Evolutionary conservation across 35 echinoderm and acorn worm genomes (phyloP), one percentile per base, ranked within the genome.

Genomic region (Heliocidaris erythrogramma): DNA sequence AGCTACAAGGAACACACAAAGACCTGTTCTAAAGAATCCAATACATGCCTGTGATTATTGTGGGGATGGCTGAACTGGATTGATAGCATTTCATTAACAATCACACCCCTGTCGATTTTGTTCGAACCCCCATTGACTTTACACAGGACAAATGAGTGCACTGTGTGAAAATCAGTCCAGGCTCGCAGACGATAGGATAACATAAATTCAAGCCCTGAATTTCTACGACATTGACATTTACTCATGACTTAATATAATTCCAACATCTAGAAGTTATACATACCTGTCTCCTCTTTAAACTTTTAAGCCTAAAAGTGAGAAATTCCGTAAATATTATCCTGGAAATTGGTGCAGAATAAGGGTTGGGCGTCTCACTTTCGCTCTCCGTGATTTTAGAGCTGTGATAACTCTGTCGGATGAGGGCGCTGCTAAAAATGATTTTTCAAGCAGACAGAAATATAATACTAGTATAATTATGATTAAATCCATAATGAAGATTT

Each of bases 321-420:
- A 78, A 78, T 78, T 78, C 65, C 65, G 65, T 78, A 78, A 78
- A 78, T 78, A 78, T 78, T 78, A 78, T 78, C 65, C 65, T 78
- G 65, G 65, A 78, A 78, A 78, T 78, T 24, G 65, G 65, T 21
- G 27, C 21, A 78, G 24, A 71, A n/a, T 78, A n/a, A 7, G 65
- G 65, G 65, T 78, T 78, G 65, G 65, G 65, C 65, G 65, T 78
- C 65, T 78, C 17, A 78, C 65, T 78, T 78, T 78, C 65, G 65
- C 65, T 78, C 65, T 78, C 27, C 27, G 65, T 78, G 65, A 78
- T 78, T 78, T 78, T 78, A 21, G 65, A 56, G 65, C 65, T n/a
- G 65, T 27, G 8, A n/a, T 78, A 5, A 78, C 65, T n/a, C 5
- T 78, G 65, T 24, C 65, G 65, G 7, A n/a, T 78, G 65, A 24